Conservation (phyloP, 92 coral and sea anemone species). For the Diadumene lineata region DNA sequence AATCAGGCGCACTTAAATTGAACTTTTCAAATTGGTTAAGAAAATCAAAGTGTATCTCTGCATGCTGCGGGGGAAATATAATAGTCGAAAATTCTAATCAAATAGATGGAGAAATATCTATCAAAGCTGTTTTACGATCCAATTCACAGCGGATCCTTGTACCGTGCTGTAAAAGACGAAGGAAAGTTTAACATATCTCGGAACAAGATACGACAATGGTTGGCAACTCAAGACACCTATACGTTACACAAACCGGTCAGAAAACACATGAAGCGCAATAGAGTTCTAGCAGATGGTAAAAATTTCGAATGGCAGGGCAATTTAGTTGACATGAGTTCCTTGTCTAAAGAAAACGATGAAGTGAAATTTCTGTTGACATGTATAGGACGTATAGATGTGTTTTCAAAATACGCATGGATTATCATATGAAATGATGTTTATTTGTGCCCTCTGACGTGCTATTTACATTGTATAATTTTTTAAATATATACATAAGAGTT, state of each 20-base stretch:
- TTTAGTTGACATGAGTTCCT: slow-evolving; percentile 8
- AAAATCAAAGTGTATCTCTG: background rate
- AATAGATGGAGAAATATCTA: slow-evolving; percentile 5
- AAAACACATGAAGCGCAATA: no score
- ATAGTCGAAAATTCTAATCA: background rate
- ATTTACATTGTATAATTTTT: no score
- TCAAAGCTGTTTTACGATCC: background rate
- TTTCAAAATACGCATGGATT: no score
- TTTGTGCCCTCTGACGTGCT: no score
- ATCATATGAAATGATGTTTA: no score
- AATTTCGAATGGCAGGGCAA: slow-evolving; percentile 9
- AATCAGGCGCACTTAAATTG: background rate
- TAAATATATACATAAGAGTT: no score
- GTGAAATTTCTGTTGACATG: no score
- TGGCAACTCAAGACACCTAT: background rate
- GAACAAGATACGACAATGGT: background rate
- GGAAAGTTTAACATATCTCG: no score
- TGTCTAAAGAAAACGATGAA: background rate
- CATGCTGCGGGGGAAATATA: slow-evolving; percentile 2
- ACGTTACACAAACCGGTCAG: background rate
- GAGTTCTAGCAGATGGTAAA: slow-evolving; percentile 1
- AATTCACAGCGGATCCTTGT: background rate
- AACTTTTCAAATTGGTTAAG: no score
- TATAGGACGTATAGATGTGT: no score
- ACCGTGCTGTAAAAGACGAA: no score